A percentile compares a stretch with the other conserved stretches of the same genome.
Conservation (phyloP, 2,888 invertebrate species). For the Spodoptera littoralis region DNA sequence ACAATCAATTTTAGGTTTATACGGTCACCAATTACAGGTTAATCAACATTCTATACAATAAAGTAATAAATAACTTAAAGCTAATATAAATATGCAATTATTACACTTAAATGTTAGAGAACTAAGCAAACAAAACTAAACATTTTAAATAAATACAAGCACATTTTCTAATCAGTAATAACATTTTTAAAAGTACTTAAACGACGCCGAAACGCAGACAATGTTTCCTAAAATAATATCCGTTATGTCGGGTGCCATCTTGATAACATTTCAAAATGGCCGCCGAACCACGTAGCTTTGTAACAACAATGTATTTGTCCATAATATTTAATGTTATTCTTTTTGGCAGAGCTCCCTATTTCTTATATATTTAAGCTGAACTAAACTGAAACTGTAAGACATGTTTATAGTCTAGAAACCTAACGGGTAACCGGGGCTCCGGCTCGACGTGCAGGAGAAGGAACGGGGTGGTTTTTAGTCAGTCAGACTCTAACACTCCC, state of each 20-base stretch:
- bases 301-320: conserved; percentile 52
- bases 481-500: too few species aligned
- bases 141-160: neutral
- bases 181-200: conserved; percentile 28
- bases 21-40: too few species aligned
- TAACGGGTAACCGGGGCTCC: too few species aligned
- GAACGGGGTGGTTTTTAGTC: too few species aligned
- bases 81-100: too few species aligned
- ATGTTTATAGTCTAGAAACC: conserved; percentile 13
- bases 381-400: conserved; percentile 14
- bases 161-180: neutral
- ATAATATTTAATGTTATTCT: conserved; percentile 56
- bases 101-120: too few species aligned
- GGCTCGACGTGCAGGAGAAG: too few species aligned
- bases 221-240: conserved; percentile 46
- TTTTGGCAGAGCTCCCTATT: conserved; percentile 45
- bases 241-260: conserved; percentile 36
- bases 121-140: too few species aligned
- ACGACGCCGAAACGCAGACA: conserved; percentile 17
- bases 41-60: too few species aligned
- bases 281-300: conserved; percentile 24
- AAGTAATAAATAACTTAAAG: too few species aligned
- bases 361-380: conserved; percentile 30
- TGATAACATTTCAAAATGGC: conserved; percentile 47
- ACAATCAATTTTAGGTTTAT: too few species aligned